Evolutionary conservation across 2,888 invertebrate species (phyloP), one percentile per base, ranked within the genome.

Genomic region (Agrotis segetum): DNA sequence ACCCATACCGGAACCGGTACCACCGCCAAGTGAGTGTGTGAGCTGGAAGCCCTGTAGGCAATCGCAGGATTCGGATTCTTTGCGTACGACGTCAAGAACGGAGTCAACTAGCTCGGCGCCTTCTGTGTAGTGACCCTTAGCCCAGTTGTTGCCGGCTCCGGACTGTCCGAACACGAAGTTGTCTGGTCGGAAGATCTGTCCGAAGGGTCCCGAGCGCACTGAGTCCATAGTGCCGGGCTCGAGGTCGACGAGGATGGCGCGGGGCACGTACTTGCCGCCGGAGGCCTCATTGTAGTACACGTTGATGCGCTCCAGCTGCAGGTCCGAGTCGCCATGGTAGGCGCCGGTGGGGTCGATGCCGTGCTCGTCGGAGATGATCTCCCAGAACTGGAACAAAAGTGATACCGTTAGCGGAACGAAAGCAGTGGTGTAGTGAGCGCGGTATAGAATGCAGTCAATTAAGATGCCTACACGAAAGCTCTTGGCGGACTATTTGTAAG

Each of bases 221-320:
- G 99, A 98, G 95, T 99, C 99, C 99, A 99, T 99, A 87, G 99
- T 99, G 83, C 99, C 99, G 58, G 99, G 99, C 95, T 99, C 99
- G 91, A 99, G 96, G 92, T 99, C 99, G 82, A 99, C 98, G 77
- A 99, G 97, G 91, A 99, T 98, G 88, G 99, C 99, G 81, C 99
- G 97, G 14, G 99, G 99, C 73, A 99, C 99, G 95, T 99, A 99
- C 96, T 99, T 99, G 87, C 98, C 99, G 65, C 98, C 98, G 76
- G 98, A 98, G 62, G 99, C 99, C 94, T 99, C 99, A 96, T 99
- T 99, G 97, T 99, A 99, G 96, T 99, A 99, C 17, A 99, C 99
- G 93, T 98, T 98, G 94, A 99, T 99, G 93, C 99, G 97, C 95
- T 99, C 99, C 93, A 99, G 93, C 93, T 99, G 99, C 87, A 99